Evolutionary conservation across 2,113 vertebrate species (phyloP).

Genomic region (Nibea coibor): DNA sequence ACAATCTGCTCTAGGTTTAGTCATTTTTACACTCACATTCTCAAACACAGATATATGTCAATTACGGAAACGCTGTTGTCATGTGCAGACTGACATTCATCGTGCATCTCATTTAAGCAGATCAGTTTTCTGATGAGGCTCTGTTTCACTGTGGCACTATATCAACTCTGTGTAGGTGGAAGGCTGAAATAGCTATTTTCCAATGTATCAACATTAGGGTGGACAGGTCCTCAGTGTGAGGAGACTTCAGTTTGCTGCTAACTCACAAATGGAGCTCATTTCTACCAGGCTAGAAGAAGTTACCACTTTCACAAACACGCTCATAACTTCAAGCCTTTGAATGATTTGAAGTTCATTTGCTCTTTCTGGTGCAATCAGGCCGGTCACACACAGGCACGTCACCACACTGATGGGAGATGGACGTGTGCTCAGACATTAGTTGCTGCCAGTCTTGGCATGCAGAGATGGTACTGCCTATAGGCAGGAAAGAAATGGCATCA

Average conservation of each 20-base stretch:
- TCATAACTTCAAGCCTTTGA: too few relatives aligned
- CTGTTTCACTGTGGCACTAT: background rate
- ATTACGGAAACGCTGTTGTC: too few relatives aligned
- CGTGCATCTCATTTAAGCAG: too few relatives aligned
- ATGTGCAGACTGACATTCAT: too few relatives aligned
- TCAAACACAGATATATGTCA: too few relatives aligned
- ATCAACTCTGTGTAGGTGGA: background rate
- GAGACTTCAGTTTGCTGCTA: background rate
- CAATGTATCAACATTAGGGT: background rate
- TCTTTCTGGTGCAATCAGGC: constrained; percentile 9
- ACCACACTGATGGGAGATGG: constrained; percentile 10
- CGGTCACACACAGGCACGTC: background rate
- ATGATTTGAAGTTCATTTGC: too few relatives aligned
- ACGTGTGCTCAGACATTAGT: constrained; percentile 17
- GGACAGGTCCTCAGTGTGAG: background rate
- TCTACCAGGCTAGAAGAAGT: background rate
- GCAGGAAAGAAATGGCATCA: background rate
- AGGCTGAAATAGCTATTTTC: constrained; percentile 9
- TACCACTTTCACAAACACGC: background rate
- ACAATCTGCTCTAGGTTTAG: too few relatives aligned
- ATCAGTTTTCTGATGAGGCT: too few relatives aligned
- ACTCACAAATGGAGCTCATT: background rate
- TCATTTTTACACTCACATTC: too few relatives aligned
- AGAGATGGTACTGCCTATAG: background rate
- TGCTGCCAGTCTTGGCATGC: background rate